Evolutionary conservation across 2,888 invertebrate genomes (phyloP), one percentile per base, ranked within the genome.

Genomic region (Cynaeus angustus): DNA sequence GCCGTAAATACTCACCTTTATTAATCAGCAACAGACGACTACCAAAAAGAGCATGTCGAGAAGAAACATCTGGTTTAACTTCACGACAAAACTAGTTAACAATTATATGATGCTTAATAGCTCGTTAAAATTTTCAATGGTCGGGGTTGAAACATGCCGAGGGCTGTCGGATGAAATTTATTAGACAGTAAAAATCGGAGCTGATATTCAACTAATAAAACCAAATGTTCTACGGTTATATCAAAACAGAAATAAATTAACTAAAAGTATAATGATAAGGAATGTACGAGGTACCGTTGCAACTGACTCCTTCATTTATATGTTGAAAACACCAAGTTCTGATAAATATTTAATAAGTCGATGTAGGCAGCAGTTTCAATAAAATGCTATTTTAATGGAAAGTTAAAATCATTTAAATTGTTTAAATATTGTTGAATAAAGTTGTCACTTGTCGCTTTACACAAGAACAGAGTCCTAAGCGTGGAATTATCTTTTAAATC

Each of bases 1-100:
- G 14, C 16, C 58, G 50, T 66, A 55, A 56, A 66, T 56, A 48
- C 53, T 13, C 37, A 30, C 43, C 26, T 62, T 37, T 38, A 45
- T 28, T 53, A 37, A 62, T 45, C 50, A 14, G 28, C 28, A 26
- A 26, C 53, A 8, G 26, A 26, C 53, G 7, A 16, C 16, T 53
- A 26, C 37, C 28, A 37, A 53, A 37, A 33, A 13, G n/a, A 50
- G n/a, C 10, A 12, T 2, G 3, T 41, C 13, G 12, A 41, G 12
- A 41, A 33, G 33, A 7, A 28, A 5, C 41, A 41, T 41, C 41
- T 41, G 41, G 10, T 12, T 3, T 1, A n/a, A 41, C 6, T 41
- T 41, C 4, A 41, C 41, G 41, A 41, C 41, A 41, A 41, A 41
- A 13, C 33, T 33, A 33, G 33, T 33, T 33, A 33, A 33, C 9